Conservation (phyloP, 2,113 vertebrate genomes). For the Megaceryle maxima region DNA sequence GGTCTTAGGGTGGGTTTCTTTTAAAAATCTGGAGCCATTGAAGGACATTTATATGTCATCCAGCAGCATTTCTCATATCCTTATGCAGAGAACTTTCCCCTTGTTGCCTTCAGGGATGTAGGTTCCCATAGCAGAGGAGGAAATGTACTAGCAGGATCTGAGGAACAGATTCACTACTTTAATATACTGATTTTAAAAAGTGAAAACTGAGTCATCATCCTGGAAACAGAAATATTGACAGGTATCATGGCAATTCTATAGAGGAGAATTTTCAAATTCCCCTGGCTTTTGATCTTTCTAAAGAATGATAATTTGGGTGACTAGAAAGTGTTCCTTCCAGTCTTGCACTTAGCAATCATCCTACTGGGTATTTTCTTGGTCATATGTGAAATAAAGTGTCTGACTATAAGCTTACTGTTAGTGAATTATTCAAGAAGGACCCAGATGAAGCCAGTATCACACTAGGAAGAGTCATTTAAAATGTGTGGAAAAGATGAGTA, state of each 20-base stretch:
- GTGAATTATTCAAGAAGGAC: background rate
- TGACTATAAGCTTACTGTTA: background rate
- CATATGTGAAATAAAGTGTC: background rate
- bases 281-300: background rate
- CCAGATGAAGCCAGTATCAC: background rate
- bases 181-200: background rate
- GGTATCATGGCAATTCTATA: background rate
- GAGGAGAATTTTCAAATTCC: background rate
- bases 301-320: background rate
- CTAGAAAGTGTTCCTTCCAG: background rate
- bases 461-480: background rate
- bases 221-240: background rate
- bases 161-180: background rate
- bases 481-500: background rate
- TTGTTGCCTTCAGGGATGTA: background rate
- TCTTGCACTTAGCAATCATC: background rate
- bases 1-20: background rate
- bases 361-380: background rate
- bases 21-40: rapidly evolving
- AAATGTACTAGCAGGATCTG: background rate
- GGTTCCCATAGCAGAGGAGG: background rate
- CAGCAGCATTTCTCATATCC: background rate
- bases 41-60: background rate
- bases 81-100: background rate
- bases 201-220: background rate